Evolutionary conservation across 2,797 vertebrate species (phyloP).

Genomic region (Gymnothorax reevesii): DNA sequence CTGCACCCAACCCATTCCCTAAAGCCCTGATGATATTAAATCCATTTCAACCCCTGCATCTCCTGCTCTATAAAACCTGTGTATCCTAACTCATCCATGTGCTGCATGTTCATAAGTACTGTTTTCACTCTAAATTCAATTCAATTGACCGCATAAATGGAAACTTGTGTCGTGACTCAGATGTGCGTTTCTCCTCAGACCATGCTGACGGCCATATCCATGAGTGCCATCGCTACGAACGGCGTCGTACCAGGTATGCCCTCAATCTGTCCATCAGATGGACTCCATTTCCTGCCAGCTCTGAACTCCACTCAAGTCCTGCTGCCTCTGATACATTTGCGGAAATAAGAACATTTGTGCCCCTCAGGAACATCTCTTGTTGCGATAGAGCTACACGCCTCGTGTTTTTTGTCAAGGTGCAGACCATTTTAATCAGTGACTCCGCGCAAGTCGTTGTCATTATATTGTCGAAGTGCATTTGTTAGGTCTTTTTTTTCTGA

Average conservation of each 20-base stretch:
- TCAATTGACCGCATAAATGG: background rate
- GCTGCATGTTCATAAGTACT: background rate
- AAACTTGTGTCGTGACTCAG: background rate
- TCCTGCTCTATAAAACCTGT: background rate
- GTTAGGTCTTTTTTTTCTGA: background rate
- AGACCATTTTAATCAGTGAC: background rate
- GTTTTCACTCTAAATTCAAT: background rate
- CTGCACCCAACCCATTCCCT: background rate
- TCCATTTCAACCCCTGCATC: background rate
- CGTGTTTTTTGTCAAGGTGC: background rate
- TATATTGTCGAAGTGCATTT: too few species aligned
- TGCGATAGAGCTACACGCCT: background rate
- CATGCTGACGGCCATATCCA: conserved; percentile 93
- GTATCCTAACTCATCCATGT: background rate
- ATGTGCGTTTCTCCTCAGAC: conserved; percentile 71
- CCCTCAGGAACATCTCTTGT: background rate
- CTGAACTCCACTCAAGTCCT: background rate
- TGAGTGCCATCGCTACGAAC: conserved; percentile 97
- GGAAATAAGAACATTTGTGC: background rate
- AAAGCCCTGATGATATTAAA: background rate
- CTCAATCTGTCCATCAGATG: background rate
- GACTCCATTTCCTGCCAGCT: background rate
- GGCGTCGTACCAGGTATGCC: conserved; percentile 92
- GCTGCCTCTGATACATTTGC: background rate
- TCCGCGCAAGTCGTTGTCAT: background rate